phyloP scores from a whole-genome alignment of 2,888 invertebrate genomes.

The Ennomos quercinarius region DNA sequence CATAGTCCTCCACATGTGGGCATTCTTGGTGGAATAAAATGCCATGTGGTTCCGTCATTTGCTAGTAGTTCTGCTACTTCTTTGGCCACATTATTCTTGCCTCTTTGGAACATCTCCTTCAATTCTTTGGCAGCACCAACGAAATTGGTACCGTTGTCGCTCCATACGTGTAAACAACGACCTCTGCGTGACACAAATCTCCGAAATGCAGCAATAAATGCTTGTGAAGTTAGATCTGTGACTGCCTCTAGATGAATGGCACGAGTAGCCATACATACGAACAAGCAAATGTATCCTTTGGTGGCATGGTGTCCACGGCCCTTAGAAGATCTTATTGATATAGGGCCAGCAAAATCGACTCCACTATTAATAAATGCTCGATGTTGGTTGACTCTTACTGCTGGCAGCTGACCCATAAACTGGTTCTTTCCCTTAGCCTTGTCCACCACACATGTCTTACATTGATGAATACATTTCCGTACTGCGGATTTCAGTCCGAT shows the following conservation, averaged over 20 bases:
- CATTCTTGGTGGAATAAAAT: conserved; percentile 22
- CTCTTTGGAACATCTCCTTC: neutral
- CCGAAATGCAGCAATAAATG: conserved; percentile 34
- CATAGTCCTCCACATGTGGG: conserved; percentile 21
- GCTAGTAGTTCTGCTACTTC: conserved; percentile 4
- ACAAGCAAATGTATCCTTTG: conserved; percentile 45
- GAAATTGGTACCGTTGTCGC: conserved; percentile 38
- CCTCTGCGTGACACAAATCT: conserved; percentile 36
- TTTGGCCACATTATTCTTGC: too few species aligned
- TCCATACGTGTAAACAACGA: conserved; percentile 28
- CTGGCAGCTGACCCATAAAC: conserved; percentile 46
- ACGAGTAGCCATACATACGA: conserved; percentile 43
- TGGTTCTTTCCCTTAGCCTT: conserved; percentile 34
- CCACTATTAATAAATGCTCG: conserved; percentile 40
- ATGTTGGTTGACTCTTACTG: conserved; percentile 35
- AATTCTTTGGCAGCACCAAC: conserved; percentile 25
- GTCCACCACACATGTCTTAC: conserved; percentile 38
- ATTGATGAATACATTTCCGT: conserved; percentile 34
- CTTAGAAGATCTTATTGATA: conserved; percentile 34
- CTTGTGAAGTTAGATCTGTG: conserved; percentile 45
- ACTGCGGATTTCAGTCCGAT: conserved; percentile 37
- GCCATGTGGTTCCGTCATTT: conserved; percentile 20
- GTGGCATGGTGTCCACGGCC: conserved; percentile 39
- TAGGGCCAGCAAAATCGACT: conserved; percentile 45
- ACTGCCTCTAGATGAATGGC: conserved; percentile 51